Conservation (phyloP, 2,113 vertebrate genomes). For the Mus pahari region DNA sequence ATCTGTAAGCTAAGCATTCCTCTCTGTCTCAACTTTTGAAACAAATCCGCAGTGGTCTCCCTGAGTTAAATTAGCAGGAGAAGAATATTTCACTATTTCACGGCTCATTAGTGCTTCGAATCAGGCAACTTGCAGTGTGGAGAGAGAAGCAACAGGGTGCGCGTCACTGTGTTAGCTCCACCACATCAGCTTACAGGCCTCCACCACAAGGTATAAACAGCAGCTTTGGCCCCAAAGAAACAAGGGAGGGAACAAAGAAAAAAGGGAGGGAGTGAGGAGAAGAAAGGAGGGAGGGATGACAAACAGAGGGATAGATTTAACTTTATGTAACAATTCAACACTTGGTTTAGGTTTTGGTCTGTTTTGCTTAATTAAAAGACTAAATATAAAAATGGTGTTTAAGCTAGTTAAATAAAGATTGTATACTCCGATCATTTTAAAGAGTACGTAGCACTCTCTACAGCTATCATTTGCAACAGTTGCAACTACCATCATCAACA, state of each 20-base stretch:
- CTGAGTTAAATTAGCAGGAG: conserved; percentile 66
- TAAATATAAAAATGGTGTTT: background rate
- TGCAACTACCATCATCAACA: background rate
- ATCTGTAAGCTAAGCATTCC: conserved; percentile 33
- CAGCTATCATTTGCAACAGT: background rate
- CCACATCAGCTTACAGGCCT: background rate
- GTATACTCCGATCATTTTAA: background rate
- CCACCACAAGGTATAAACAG: background rate
- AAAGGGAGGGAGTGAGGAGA: too few relatives aligned
- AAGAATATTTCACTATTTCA: conserved; percentile 74
- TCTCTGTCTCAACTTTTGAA: conserved; percentile 32
- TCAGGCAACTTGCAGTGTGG: background rate
- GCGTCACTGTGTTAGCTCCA: conserved; percentile 21
- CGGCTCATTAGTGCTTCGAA: conserved; percentile 59
- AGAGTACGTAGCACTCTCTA: background rate
- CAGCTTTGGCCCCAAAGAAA: background rate
- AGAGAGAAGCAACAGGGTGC: conserved; percentile 32
- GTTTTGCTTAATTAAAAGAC: background rate
- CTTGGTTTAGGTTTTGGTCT: background rate
- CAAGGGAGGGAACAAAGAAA: background rate
- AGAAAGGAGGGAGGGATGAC: too few relatives aligned
- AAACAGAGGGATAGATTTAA: background rate
- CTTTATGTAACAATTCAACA: background rate
- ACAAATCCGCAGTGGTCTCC: conserved; percentile 49
- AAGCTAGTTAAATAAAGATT: background rate